phyloP scores from a whole-genome alignment of 2,113 vertebrate species.

The Psettodes erumei region DNA sequence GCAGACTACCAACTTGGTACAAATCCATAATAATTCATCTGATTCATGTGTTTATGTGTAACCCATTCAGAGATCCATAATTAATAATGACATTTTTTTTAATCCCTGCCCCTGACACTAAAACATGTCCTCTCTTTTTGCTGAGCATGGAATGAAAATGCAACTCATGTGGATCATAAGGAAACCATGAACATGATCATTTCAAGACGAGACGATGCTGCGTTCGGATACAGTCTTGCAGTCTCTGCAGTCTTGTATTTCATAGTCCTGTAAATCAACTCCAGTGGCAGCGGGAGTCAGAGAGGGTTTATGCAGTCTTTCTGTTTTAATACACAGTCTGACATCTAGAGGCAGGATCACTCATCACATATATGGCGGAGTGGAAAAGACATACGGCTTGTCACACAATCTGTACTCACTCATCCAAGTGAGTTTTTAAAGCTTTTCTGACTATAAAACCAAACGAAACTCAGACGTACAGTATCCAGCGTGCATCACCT shows the following conservation, averaged over 20 bases:
- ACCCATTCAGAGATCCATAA: background rate
- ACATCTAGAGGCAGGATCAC: slow-evolving; percentile 64
- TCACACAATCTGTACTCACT: background rate
- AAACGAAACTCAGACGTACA: background rate
- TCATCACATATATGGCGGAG: slow-evolving; percentile 29
- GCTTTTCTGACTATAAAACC: background rate
- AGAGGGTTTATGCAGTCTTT: background rate
- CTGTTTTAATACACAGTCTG: slow-evolving; percentile 35
- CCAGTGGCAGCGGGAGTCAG: background rate
- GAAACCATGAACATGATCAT: slow-evolving; percentile 1
- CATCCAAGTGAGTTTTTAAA: background rate
- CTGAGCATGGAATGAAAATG: background rate
- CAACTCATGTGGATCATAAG: slow-evolving; percentile 17
- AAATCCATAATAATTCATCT: background rate
- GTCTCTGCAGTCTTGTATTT: slow-evolving; percentile 31
- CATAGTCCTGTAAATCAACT: slow-evolving; percentile 26
- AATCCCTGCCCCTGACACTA: background rate
- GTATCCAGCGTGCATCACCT: background rate
- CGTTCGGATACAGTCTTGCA: background rate
- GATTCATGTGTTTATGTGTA: background rate
- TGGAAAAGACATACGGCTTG: background rate
- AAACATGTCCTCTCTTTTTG: background rate
- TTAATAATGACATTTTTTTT: background rate
- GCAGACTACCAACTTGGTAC: background rate
- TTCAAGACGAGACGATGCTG: slow-evolving; percentile 20